phyloP scores from a whole-genome alignment of 2,888 invertebrate species.

The Ceratothoa steindachneri region DNA sequence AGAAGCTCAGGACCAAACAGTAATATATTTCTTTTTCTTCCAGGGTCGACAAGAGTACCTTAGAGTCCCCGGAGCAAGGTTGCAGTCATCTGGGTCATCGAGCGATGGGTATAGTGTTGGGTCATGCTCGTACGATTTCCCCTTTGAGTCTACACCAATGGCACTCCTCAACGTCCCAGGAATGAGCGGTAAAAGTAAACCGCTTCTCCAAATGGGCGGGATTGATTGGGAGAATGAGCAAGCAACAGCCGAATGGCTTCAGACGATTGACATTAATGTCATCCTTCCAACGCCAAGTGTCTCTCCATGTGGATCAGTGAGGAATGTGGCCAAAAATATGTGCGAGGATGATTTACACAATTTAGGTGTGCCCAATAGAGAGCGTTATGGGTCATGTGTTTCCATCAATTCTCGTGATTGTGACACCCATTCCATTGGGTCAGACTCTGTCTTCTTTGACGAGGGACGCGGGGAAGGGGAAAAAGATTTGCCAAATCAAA shows the following conservation, averaged over 20 bases:
- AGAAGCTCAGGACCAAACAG: no score
- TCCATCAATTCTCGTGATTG: slow-evolving; percentile 60
- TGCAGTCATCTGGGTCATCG: slow-evolving; percentile 37
- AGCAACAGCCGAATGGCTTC: slow-evolving; percentile 59
- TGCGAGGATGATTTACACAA: slow-evolving; percentile 74
- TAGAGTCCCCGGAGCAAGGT: slow-evolving; percentile 38
- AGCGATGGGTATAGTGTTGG: slow-evolving; percentile 34
- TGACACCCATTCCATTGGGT: slow-evolving; percentile 63
- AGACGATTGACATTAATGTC: slow-evolving; percentile 64
- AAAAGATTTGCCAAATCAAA: slow-evolving; percentile 15
- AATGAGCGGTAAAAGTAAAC: slow-evolving; percentile 47
- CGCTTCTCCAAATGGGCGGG: slow-evolving; percentile 51
- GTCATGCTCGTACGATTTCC: slow-evolving; percentile 38
- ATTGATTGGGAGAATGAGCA: slow-evolving; percentile 48
- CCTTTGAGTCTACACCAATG: slow-evolving; percentile 55
- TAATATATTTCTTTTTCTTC: not conserved
- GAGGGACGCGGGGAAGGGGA: slow-evolving; percentile 54
- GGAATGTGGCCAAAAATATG: slow-evolving; percentile 55
- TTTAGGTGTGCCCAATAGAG: slow-evolving; percentile 50
- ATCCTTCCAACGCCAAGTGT: slow-evolving; percentile 77
- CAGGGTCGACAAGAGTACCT: slow-evolving; percentile 42
- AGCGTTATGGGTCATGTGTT: slow-evolving; percentile 9
- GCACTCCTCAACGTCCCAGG: slow-evolving; percentile 34
- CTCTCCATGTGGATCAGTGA: slow-evolving; percentile 64
- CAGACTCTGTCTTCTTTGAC: slow-evolving; percentile 76